phyloP scores from a whole-genome alignment of 2,113 vertebrate species.

The Hirundichthys speculiger region DNA sequence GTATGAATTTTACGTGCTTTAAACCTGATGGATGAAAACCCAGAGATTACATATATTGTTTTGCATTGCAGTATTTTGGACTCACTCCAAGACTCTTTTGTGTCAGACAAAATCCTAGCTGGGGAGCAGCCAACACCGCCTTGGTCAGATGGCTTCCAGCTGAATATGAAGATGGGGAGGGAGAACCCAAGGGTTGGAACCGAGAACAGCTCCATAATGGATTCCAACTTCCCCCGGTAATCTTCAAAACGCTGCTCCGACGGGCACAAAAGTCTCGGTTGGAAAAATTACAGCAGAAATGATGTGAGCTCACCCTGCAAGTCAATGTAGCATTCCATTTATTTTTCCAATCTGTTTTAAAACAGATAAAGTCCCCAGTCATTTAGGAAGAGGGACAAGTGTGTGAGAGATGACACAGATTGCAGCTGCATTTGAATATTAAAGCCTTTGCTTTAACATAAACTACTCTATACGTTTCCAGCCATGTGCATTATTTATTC shows the following conservation, averaged over 20 bases:
- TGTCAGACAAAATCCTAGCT: constrained; percentile 86
- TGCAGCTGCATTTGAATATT: constrained; percentile 6
- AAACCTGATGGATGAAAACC: constrained; percentile 18
- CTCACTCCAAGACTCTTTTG: constrained; percentile 46
- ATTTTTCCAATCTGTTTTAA: constrained; percentile 42
- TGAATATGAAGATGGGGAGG: constrained; percentile 89
- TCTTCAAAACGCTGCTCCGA: constrained; percentile 34
- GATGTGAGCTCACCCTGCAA: constrained; percentile 27
- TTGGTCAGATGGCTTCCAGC: constrained; percentile 93
- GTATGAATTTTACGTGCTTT: neutral
- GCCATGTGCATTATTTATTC: too few species aligned
- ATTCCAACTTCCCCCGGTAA: constrained; percentile 88
- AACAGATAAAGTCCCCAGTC: constrained; percentile 44
- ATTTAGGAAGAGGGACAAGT: constrained; percentile 28
- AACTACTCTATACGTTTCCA: too few species aligned
- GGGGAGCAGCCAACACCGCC: constrained; percentile 89
- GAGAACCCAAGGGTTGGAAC: constrained; percentile 93
- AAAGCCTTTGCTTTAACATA: too few species aligned
- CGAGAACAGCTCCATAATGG: constrained; percentile 79
- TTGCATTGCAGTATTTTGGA: constrained; percentile 32
- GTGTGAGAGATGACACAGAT: constrained; percentile 28
- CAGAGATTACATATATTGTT: neutral
- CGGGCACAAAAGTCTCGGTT: constrained; percentile 30
- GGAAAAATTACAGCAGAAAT: constrained; percentile 46
- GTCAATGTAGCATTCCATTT: constrained; percentile 42